Conservation (phyloP, 2,113 vertebrate genomes). For the Colaptes auratus region DNA sequence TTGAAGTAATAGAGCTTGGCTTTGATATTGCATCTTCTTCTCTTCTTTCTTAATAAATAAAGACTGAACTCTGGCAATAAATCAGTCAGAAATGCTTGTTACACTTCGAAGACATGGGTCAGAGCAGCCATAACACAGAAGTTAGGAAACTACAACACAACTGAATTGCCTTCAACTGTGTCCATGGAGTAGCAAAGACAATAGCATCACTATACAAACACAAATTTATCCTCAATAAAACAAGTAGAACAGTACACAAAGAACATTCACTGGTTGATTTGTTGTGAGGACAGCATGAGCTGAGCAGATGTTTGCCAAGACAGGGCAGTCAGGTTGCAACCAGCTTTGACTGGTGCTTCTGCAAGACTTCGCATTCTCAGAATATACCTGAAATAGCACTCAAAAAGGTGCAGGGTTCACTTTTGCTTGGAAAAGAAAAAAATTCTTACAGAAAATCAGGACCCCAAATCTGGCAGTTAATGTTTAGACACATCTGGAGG, state of each 20-base stretch:
- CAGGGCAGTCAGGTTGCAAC: not conserved
- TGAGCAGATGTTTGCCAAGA: not conserved
- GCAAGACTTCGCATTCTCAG: not conserved
- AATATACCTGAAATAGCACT: not conserved
- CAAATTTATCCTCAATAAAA: constrained; percentile 25
- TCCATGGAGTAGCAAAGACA: not conserved
- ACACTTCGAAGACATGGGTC: not conserved
- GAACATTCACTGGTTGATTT: fast-evolving
- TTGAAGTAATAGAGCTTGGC: not conserved
- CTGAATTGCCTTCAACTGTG: not conserved
- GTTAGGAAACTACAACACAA: not conserved
- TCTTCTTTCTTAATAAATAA: not conserved
- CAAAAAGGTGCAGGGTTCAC: not conserved
- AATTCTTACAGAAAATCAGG: not conserved
- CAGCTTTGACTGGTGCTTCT: not conserved
- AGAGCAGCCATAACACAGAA: not conserved
- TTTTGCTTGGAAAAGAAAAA: not conserved
- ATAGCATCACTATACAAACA: not conserved
- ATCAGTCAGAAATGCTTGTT: not conserved
- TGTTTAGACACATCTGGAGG: not conserved
- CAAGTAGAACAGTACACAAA: not conserved
- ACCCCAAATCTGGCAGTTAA: not conserved
- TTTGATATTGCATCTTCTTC: not conserved
- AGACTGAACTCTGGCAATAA: not conserved
- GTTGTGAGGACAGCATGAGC: not conserved